Conservation (phyloP, 2,888 invertebrate species). For the Cancer borealis region DNA sequence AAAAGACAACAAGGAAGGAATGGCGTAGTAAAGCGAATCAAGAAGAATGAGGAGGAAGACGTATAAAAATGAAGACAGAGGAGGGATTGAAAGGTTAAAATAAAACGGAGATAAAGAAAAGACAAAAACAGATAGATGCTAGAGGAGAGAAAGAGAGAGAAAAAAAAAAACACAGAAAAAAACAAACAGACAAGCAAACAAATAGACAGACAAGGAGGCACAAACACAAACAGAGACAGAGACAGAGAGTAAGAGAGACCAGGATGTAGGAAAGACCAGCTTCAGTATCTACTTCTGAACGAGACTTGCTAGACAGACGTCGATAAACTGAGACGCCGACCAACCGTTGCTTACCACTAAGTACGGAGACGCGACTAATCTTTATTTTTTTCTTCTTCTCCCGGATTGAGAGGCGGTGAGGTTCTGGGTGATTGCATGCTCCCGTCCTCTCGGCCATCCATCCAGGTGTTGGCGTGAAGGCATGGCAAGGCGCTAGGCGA, state of each 20-base stretch:
- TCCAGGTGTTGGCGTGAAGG: conserved; percentile 29
- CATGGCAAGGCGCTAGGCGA: background rate
- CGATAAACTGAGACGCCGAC: conserved; percentile 9
- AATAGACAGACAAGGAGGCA: background rate
- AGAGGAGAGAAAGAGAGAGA: conserved; percentile 1
- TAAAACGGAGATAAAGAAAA: conserved; percentile 32
- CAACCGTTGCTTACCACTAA: background rate
- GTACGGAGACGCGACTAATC: background rate
- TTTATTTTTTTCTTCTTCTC: background rate
- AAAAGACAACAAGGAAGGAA: background rate
- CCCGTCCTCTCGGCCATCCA: background rate
- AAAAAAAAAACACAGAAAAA: conserved; percentile 13
- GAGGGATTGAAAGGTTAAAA: background rate
- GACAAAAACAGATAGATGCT: background rate
- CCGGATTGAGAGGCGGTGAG: background rate
- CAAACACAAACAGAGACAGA: background rate
- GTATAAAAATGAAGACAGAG: conserved; percentile 31
- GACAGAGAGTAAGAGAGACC: background rate
- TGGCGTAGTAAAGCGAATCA: background rate
- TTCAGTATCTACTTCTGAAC: background rate
- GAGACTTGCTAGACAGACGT: background rate
- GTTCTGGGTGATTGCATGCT: conserved; percentile 29
- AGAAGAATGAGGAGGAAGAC: conserved; percentile 10
- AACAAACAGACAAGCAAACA: background rate
- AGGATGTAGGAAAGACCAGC: background rate